Percentiles rank a stretch among this genome's conserved stretches.
phyloP scores from a whole-genome alignment of 2,113 vertebrate genomes.

The Eudorcas thomsonii region DNA sequence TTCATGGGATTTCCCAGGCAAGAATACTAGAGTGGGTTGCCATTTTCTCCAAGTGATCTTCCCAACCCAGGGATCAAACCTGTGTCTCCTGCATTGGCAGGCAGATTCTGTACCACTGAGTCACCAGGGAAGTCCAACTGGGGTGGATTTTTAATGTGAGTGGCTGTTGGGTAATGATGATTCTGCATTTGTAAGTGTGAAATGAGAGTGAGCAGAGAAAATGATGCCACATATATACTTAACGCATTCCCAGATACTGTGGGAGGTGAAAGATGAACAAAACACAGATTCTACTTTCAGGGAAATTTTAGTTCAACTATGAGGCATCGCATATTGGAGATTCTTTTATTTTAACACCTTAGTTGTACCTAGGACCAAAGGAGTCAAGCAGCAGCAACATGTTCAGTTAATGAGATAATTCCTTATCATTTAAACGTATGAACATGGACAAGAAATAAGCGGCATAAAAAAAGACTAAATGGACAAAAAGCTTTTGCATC shows the following conservation, averaged over 20 bases:
- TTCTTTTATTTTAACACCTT: neutral
- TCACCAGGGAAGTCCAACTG: neutral
- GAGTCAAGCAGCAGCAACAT: neutral
- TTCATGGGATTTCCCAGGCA: neutral
- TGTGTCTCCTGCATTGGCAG: neutral
- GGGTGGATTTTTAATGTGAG: neutral
- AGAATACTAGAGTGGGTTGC: neutral
- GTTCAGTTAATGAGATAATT: neutral
- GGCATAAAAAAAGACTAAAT: neutral
- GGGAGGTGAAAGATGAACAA: neutral
- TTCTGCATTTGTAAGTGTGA: neutral
- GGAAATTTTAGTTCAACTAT: neutral
- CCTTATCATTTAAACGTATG: neutral
- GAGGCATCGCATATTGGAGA: neutral
- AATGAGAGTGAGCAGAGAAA: neutral
- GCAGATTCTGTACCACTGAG: neutral
- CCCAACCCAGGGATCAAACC: neutral
- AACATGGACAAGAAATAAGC: neutral
- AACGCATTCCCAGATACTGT: neutral
- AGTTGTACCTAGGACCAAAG: neutral
- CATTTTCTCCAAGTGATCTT: neutral
- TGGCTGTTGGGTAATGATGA: neutral
- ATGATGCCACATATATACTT: neutral
- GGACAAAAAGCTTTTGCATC: neutral
- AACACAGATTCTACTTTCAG: neutral